Evolutionary conservation across 2,888 invertebrate genomes (phyloP).

Genomic region (Orchesella flavescens): DNA sequence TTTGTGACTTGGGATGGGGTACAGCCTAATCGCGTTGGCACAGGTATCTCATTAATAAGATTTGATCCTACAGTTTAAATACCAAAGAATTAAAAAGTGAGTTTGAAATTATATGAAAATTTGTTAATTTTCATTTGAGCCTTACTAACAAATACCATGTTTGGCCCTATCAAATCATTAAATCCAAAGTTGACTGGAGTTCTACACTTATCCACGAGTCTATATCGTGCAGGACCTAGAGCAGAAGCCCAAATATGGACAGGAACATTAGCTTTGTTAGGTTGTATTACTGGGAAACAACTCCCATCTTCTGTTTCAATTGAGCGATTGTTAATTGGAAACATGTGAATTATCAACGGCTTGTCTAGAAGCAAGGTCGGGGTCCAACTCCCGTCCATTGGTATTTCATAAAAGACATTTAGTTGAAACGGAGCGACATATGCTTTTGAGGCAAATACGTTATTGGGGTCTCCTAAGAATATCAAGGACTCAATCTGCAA

Average conservation of each 20-base stretch:
- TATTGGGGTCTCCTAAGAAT: slow-evolving; percentile 38
- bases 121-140: not conserved
- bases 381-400: slow-evolving; percentile 26
- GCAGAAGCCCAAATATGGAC: slow-evolving; percentile 29
- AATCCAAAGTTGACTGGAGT: slow-evolving; percentile 28
- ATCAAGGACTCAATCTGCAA: slow-evolving; percentile 28
- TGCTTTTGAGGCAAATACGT: slow-evolving; percentile 15
- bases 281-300: slow-evolving; percentile 34
- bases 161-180: slow-evolving; percentile 25
- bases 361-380: slow-evolving; percentile 9
- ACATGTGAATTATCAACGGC: slow-evolving; percentile 36
- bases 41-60: not conserved
- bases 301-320: slow-evolving; percentile 33
- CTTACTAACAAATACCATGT: slow-evolving; percentile 40
- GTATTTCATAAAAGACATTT: slow-evolving; percentile 27
- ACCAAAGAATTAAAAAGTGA: not conserved
- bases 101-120: no score
- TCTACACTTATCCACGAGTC: slow-evolving; percentile 20
- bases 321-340: slow-evolving; percentile 26
- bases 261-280: slow-evolving; percentile 10
- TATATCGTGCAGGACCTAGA: slow-evolving; percentile 17
- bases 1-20: not conserved
- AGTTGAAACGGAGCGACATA: slow-evolving; percentile 18
- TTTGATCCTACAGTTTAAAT: slow-evolving; percentile 22
- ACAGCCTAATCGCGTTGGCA: slow-evolving; percentile 14